phyloP scores from a whole-genome alignment of 2,113 vertebrate species.

The Tetraodon nigroviridis region DNA sequence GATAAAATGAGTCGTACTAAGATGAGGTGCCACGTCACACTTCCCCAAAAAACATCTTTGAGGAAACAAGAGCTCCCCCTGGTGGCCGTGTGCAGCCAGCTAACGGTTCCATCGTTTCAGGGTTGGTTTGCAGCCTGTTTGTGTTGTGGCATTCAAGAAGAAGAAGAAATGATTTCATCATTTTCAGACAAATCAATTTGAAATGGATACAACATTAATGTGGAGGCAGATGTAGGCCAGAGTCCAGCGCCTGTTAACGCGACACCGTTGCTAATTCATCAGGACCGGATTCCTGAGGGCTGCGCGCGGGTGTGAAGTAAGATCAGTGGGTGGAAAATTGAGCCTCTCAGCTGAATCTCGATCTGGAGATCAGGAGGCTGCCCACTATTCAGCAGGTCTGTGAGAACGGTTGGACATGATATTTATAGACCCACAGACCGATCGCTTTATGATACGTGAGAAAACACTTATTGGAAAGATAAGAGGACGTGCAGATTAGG shows the following conservation, averaged over 20 bases:
- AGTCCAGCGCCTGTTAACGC: not conserved
- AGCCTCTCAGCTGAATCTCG: slow-evolving; percentile 20
- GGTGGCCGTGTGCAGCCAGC: no score
- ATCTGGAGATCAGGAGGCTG: not conserved
- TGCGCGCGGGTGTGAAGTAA: not conserved
- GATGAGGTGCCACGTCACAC: no score
- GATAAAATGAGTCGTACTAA: no score
- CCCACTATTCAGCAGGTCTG: not conserved
- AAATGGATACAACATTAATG: not conserved
- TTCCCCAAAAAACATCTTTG: no score
- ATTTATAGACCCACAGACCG: slow-evolving; percentile 13
- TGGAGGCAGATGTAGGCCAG: not conserved
- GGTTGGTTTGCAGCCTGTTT: no score
- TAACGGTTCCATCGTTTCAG: no score
- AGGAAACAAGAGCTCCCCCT: no score
- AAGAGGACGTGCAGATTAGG: no score
- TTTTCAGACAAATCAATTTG: not conserved
- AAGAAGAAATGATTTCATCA: not conserved
- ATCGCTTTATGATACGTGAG: slow-evolving; percentile 1
- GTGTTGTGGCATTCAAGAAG: no score
- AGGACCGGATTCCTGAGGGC: not conserved
- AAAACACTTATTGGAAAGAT: not conserved
- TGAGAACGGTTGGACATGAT: not conserved
- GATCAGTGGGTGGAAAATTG: slow-evolving; percentile 15
- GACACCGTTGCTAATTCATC: not conserved